Evolutionary conservation across 1,140 invertebrate species (phyloP).

Genomic region (Nasonia giraulti): DNA sequence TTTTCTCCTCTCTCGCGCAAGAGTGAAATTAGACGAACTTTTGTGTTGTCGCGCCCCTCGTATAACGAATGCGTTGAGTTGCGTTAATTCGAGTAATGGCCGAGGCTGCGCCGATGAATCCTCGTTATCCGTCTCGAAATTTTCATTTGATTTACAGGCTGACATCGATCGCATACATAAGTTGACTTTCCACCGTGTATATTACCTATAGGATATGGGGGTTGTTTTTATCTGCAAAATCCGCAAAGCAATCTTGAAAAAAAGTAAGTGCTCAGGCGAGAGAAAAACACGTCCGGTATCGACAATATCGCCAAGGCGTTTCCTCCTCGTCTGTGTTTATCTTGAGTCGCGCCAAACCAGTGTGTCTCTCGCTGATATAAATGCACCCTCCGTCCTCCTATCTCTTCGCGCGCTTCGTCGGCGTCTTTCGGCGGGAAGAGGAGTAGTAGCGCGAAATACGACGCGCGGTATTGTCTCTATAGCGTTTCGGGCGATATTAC

Average conservation of each 20-base stretch:
- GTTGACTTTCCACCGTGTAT: too few relatives aligned
- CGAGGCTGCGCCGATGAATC: too few relatives aligned
- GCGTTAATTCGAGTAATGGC: not conserved
- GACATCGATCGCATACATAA: too few relatives aligned
- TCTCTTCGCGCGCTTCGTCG: not conserved
- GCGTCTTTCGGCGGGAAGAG: not conserved
- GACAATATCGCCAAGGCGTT: constrained; percentile 54
- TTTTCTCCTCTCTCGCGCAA: too few relatives aligned
- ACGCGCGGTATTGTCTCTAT: constrained; percentile 27
- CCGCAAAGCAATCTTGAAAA: not conserved
- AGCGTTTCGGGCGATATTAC: constrained; percentile 44
- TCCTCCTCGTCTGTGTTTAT: constrained; percentile 58
- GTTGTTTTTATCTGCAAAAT: not conserved
- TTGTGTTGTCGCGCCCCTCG: not conserved
- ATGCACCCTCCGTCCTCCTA: constrained; percentile 57
- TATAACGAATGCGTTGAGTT: not conserved
- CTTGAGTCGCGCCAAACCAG: constrained; percentile 40
- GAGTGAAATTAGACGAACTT: not conserved
- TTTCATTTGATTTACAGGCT: too few relatives aligned
- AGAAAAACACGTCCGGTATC: constrained; percentile 45
- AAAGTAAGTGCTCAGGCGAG: constrained; percentile 13
- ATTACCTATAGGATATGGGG: too few relatives aligned
- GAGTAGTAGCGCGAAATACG: constrained; percentile 30
- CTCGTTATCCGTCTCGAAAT: too few relatives aligned
- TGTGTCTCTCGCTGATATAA: constrained; percentile 53